A percentile compares a stretch with the other conserved stretches of the same genome.
These are phyloP conservation scores for Pocota personata DNA, from an alignment of 2,888 invertebrate genomes.

Conservation along the genomic window DNA sequence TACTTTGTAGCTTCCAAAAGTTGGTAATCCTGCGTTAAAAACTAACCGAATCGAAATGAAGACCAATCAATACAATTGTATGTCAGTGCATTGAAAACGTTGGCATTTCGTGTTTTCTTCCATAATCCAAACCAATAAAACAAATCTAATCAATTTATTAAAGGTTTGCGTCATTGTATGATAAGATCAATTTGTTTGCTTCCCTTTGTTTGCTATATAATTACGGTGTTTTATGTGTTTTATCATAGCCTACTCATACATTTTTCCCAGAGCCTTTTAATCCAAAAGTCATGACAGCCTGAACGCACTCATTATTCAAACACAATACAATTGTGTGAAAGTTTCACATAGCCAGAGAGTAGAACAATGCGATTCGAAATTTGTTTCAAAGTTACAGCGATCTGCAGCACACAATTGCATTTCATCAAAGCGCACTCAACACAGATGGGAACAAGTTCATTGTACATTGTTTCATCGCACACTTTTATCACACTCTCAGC, in stretches of 20 bases:
- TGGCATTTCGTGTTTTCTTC: background rate
- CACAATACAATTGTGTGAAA: constrained; percentile 41
- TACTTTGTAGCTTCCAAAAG: too few relatives aligned
- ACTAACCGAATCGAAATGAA: too few relatives aligned
- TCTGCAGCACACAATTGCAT: constrained; percentile 28
- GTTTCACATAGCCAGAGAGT: constrained; percentile 11
- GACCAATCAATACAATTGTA: too few relatives aligned
- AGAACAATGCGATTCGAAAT: constrained; percentile 35
- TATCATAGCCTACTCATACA: background rate
- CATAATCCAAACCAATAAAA: background rate
- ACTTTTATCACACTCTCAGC: constrained; percentile 4
- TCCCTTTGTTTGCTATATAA: background rate
- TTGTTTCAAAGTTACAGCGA: constrained; percentile 36
- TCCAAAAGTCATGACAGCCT: background rate
- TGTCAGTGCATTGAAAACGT: background rate
- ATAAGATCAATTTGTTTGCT: constrained; percentile 10
- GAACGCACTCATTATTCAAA: constrained; percentile 7
- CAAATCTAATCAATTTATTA: background rate
- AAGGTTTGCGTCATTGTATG: constrained; percentile 16
- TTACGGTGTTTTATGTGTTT: background rate
- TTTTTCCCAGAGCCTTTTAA: constrained; percentile 2
- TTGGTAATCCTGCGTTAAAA: too few relatives aligned
- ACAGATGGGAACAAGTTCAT: constrained; percentile 53
- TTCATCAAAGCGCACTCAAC: constrained; percentile 11
- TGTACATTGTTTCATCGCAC: constrained; percentile 42